Conservation (phyloP, 2,888 invertebrate genomes). For the Eupithecia vulgata region DNA sequence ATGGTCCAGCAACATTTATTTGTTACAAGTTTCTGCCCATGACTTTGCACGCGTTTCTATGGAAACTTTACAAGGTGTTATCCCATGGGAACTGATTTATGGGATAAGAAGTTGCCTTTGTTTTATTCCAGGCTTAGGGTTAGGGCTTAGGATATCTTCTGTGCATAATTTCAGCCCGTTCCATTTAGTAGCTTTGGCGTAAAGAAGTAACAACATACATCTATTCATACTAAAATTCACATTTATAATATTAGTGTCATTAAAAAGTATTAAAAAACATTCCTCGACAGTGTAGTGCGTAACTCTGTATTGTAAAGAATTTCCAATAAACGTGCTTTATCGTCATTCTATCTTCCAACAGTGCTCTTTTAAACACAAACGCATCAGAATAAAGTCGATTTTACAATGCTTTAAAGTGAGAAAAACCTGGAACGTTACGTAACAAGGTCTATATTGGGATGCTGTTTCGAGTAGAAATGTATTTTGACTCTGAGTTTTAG, state of each 20-base stretch:
- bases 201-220: too few species aligned
- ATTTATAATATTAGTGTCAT: too few species aligned
- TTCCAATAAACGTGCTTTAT: slow-evolving; percentile 5
- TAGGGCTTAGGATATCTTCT: too few species aligned
- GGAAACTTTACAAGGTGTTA: too few species aligned
- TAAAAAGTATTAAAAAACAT: neutral
- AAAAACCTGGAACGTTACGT: slow-evolving; percentile 14
- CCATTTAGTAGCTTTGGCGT: too few species aligned
- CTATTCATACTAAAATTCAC: too few species aligned
- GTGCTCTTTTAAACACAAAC: neutral
- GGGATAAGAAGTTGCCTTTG: too few species aligned
- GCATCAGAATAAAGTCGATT: slow-evolving; percentile 10
- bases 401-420: slow-evolving; percentile 14
- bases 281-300: neutral
- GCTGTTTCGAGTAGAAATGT: slow-evolving; percentile 24
- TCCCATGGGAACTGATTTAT: too few species aligned
- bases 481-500: slow-evolving; percentile 17
- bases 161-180: too few species aligned
- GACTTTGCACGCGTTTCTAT: too few species aligned
- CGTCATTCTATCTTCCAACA: neutral
- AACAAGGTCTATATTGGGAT: slow-evolving; percentile 25
- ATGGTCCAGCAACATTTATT: neutral
- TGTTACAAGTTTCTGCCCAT: neutral
- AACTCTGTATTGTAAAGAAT: neutral
- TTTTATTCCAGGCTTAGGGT: too few species aligned